Base-by-base conservation (phyloP, 37 sponge, comb jelly and placozoan species). In the Dysidea cf. avara region DNA sequence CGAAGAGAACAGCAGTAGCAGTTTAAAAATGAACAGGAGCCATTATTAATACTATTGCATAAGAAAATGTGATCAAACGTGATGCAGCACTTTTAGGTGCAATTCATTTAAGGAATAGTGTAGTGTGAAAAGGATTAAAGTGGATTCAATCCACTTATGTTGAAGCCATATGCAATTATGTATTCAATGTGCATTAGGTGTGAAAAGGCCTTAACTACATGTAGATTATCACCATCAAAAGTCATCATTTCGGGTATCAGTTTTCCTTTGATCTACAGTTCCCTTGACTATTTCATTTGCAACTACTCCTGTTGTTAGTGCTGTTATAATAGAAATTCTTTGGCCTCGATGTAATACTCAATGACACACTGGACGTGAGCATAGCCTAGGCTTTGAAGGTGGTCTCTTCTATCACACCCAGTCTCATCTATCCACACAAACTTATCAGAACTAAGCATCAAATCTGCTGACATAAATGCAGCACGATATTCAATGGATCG, bases 381-480 rank as follows among this genome's bases (percentile, higher is more conserved):
- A 26, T 56, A 56, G 11, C 57, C 57, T 21, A 56, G 6, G 5
- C 11, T 56, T 28, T 13, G 57, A 7, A 56, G 6, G 5, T 56
- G 57, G 11, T 56, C 57, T 56, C 29, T 56, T 26, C 11, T 56
- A 26, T 56, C 29, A 26, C 64, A 34, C 6, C 64, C 64, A 63
- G 33, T 63, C 24, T 63, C 64, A 63, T 63, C 64, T 31, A 63
- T 32, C 64, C 64, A 63, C 12, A 63, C 64, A 63, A 63, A 63
- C 7, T 33, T 20, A 9, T 63, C 35, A 28, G n/a, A 4, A 33
- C 36, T 63, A 32, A 63, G 24, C n/a, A 28, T 20, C 12, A 32
- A 5, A 33, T 26, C 64, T 63, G 25, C 36, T 16, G 64, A 31
- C 37, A 26, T 63, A 12, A 63, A 63, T 63, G 32, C 36, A 31